Percentiles rank a stretch among this genome's conserved stretches.
phyloP scores from a whole-genome alignment of 2,888 invertebrate species.

The Eudasyphora cyanicolor region DNA sequence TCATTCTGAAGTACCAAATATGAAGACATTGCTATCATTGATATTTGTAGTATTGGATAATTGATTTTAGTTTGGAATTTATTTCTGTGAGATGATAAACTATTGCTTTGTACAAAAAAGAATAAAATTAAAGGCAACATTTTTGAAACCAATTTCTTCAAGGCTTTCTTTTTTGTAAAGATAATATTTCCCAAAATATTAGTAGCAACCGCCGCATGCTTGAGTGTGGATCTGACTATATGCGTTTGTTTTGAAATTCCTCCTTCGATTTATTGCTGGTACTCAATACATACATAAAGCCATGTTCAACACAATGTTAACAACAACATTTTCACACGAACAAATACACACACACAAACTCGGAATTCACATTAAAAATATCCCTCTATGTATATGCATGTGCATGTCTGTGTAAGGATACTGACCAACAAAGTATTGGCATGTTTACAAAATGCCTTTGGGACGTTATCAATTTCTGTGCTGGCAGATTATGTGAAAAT shows the following conservation, averaged over 20 bases:
- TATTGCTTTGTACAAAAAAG: too few species aligned
- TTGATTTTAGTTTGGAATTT: too few species aligned
- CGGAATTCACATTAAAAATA: background rate
- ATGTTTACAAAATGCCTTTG: conserved; percentile 60
- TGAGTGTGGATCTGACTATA: background rate
- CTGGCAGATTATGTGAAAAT: conserved; percentile 65
- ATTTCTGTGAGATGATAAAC: too few species aligned
- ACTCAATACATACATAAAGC: conserved; percentile 53
- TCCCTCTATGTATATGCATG: background rate
- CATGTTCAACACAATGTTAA: conserved; percentile 56
- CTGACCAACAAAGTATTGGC: conserved; percentile 29
- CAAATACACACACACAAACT: background rate
- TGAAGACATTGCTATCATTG: too few species aligned
- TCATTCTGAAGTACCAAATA: too few species aligned
- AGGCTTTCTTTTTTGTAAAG: too few species aligned
- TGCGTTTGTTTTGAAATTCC: conserved; percentile 32
- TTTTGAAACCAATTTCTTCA: too few species aligned
- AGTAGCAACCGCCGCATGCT: background rate
- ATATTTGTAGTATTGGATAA: too few species aligned
- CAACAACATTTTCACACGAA: too few species aligned
- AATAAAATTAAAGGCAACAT: too few species aligned
- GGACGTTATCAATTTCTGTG: conserved; percentile 65
- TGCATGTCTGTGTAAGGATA: background rate
- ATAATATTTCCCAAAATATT: too few species aligned
- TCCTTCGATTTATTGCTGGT: conserved; percentile 57